Evolutionary conservation across 2,797 vertebrate species (phyloP).

Genomic region (Pantherophis vulpinus): DNA sequence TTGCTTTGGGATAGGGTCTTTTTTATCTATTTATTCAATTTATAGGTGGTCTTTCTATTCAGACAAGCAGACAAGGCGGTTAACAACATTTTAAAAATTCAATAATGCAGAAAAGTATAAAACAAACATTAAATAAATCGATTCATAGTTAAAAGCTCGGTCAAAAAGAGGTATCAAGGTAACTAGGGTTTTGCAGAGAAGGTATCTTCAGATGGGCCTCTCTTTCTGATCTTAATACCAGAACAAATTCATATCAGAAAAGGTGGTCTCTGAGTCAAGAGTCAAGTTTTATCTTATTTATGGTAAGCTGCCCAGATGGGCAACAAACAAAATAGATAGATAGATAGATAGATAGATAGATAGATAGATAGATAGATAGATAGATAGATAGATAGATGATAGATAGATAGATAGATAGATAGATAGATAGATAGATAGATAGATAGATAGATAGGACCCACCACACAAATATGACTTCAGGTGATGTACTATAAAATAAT

Average conservation of each 20-base stretch:
- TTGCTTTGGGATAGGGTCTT: neutral
- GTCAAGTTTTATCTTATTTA: neutral
- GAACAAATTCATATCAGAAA: neutral
- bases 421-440: no score
- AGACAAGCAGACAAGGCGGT: neutral
- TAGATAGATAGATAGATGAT: no score
- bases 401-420: no score
- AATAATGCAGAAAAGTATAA: neutral
- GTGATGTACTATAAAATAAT: neutral
- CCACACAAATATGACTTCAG: neutral
- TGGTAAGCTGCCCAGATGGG: neutral
- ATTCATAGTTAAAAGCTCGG: neutral
- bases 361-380: no score
- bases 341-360: no score
- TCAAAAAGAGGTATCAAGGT: neutral
- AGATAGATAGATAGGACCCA: no score
- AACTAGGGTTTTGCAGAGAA: neutral
- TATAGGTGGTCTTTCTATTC: neutral
- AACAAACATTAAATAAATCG: neutral
- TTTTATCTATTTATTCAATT: neutral
- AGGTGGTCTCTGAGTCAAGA: neutral
- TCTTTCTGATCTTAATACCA: neutral
- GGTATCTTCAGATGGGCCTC: neutral
- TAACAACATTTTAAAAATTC: neutral
- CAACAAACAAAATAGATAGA: no score